These are phyloP conservation scores for Isaurus tuberculatus DNA, from an alignment of 92 coral and sea anemone species.

Conservation along the genomic window DNA sequence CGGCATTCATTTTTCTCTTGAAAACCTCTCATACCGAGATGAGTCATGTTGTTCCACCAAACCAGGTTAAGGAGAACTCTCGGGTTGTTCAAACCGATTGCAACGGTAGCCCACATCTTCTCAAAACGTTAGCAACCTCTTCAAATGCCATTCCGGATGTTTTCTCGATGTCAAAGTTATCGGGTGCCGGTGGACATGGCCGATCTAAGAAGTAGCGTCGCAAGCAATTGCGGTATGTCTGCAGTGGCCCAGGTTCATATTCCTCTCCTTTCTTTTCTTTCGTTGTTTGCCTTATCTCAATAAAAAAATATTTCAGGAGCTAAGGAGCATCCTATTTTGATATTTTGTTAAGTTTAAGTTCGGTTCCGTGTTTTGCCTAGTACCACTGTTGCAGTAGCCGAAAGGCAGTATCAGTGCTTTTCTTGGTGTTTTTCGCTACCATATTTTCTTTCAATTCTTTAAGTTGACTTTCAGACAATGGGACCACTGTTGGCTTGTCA, in stretches of 20 bases:
- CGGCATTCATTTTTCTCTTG: slow-evolving; percentile 47
- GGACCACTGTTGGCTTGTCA: too few relatives aligned
- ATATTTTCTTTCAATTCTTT: slow-evolving; percentile 23
- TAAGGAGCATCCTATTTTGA: not conserved
- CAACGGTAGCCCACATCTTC: slow-evolving; percentile 36
- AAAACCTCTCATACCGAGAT: slow-evolving; percentile 41
- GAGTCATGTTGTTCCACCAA: slow-evolving; percentile 51
- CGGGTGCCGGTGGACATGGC: slow-evolving; percentile 15
- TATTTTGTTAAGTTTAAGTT: not conserved
- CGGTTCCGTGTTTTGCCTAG: not conserved
- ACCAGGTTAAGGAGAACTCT: slow-evolving; percentile 44
- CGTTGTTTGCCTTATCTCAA: not conserved
- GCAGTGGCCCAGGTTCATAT: too few relatives aligned
- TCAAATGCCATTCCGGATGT: not conserved
- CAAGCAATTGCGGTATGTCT: not conserved
- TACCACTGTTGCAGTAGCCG: slow-evolving; percentile 15
- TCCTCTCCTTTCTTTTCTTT: too few relatives aligned
- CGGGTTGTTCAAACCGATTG: slow-evolving; percentile 18
- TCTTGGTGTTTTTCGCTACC: slow-evolving; percentile 1
- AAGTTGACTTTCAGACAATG: too few relatives aligned
- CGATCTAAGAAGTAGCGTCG: slow-evolving; percentile 28
- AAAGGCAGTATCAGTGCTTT: slow-evolving; percentile 27
- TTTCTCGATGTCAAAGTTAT: slow-evolving; percentile 41
- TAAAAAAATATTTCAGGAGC: not conserved
- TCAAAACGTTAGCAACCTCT: slow-evolving; percentile 26